phyloP scores from a whole-genome alignment of 2,797 vertebrate genomes.

The Tarsius wallacei region DNA sequence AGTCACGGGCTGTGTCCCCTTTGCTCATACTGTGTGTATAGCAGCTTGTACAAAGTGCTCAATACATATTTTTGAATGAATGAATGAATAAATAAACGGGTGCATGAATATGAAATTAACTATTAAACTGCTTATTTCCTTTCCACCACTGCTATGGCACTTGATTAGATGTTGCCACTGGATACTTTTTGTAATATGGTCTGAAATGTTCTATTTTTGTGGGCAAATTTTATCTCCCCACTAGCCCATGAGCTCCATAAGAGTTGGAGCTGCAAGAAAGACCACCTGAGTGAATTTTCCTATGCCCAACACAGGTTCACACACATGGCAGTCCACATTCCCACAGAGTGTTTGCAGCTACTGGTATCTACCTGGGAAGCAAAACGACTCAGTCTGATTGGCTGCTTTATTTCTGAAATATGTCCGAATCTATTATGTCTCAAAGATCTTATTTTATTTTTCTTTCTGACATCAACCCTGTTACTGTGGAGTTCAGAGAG shows the following conservation, averaged over 20 bases:
- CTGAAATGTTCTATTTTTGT: not conserved
- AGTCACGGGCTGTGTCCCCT: not conserved
- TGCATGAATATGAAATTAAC: not conserved
- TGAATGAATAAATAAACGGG: not conserved
- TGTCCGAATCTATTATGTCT: not conserved
- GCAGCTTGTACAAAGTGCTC: not conserved
- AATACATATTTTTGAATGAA: not conserved
- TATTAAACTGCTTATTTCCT: not conserved
- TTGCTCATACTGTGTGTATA: not conserved
- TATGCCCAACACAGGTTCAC: not conserved
- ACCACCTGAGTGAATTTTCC: not conserved
- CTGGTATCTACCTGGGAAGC: not conserved
- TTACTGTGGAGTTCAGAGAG: not conserved
- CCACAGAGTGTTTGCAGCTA: not conserved
- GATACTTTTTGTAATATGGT: slow-evolving; percentile 2
- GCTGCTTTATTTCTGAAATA: slow-evolving; percentile 36
- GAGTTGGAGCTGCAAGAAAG: not conserved
- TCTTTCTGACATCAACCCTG: not conserved
- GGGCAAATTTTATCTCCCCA: not conserved
- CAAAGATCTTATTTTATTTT: not conserved
- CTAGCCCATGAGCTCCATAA: not conserved
- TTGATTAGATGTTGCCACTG: not conserved
- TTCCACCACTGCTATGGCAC: not conserved
- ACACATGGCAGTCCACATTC: not conserved
- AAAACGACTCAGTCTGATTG: not conserved